Conservation (phyloP, 2,888 invertebrate genomes). For the Priocnemis perturbator region DNA sequence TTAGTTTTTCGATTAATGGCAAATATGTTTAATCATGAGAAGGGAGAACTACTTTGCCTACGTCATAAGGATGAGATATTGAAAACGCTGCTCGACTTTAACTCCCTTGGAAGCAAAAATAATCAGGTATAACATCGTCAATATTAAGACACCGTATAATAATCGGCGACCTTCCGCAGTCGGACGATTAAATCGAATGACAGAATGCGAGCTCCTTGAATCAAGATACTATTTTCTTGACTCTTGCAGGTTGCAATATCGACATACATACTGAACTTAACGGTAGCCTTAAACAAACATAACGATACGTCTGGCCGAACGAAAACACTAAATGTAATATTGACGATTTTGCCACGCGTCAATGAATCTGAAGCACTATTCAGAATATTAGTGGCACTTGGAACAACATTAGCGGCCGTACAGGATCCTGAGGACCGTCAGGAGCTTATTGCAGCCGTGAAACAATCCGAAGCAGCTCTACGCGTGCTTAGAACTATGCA, state of each 20-base stretch:
- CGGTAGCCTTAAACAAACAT: slow-evolving; percentile 80
- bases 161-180: too few species aligned
- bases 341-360: slow-evolving; percentile 78
- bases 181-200: too few species aligned
- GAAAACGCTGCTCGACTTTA: slow-evolving; percentile 77
- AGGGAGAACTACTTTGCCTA: slow-evolving; percentile 81
- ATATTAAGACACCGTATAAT: slow-evolving; percentile 9
- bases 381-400: slow-evolving; percentile 85
- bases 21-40: slow-evolving; percentile 86
- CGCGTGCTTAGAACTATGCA: slow-evolving; percentile 60
- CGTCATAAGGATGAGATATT: slow-evolving; percentile 78
- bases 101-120: slow-evolving; percentile 79
- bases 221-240: not conserved
- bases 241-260: slow-evolving; percentile 83
- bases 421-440: slow-evolving; percentile 66
- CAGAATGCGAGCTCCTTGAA: not conserved
- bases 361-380: slow-evolving; percentile 86
- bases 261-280: slow-evolving; percentile 84
- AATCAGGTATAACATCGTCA: slow-evolving; percentile 77
- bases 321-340: slow-evolving; percentile 77
- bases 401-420: slow-evolving; percentile 81
- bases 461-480: slow-evolving; percentile 60
- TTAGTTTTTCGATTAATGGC: slow-evolving; percentile 86
- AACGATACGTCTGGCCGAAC: slow-evolving; percentile 76
- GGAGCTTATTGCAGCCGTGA: slow-evolving; percentile 60